Percentiles rank a stretch among this genome's conserved stretches.
Evolutionary conservation across 2,888 invertebrate genomes (phyloP).

Genomic region (Conchocele bisecta): DNA sequence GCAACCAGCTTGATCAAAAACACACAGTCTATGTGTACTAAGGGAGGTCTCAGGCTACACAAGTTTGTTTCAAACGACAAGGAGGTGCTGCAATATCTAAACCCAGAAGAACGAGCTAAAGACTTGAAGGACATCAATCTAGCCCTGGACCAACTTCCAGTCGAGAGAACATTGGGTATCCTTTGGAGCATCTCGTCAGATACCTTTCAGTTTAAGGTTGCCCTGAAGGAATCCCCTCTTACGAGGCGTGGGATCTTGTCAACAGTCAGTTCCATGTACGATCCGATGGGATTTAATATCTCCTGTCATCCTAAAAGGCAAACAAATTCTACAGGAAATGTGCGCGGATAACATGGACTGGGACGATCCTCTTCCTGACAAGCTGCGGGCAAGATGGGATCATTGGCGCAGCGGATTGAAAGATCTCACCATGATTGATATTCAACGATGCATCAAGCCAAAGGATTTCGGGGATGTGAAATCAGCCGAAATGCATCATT

Average conservation of each 20-base stretch:
- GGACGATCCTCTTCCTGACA: conserved; percentile 44
- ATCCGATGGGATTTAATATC: conserved; percentile 51
- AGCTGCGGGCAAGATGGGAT: background rate
- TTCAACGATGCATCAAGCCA: background rate
- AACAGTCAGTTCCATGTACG: conserved; percentile 48
- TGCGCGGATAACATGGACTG: conserved; percentile 38
- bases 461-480: background rate
- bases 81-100: conserved; percentile 19
- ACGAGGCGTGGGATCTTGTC: conserved; percentile 40
- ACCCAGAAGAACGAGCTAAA: conserved; percentile 27
- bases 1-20: conserved; percentile 14
- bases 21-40: conserved; percentile 10
- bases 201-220: conserved; percentile 35
- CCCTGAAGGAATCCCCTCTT: conserved; percentile 29
- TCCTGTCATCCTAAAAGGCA: conserved; percentile 45
- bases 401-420: conserved; percentile 1
- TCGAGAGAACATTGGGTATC: background rate
- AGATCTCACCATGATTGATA: background rate
- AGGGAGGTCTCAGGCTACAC: conserved; percentile 31
- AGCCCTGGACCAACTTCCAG: background rate
- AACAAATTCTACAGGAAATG: conserved; percentile 52
- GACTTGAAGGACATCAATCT: conserved; percentile 23
- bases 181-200: background rate
- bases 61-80: conserved; percentile 40
- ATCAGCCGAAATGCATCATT: conserved; percentile 17